Base-by-base conservation (phyloP, 2,888 invertebrate species). In the Penaeus monodon region DNA sequence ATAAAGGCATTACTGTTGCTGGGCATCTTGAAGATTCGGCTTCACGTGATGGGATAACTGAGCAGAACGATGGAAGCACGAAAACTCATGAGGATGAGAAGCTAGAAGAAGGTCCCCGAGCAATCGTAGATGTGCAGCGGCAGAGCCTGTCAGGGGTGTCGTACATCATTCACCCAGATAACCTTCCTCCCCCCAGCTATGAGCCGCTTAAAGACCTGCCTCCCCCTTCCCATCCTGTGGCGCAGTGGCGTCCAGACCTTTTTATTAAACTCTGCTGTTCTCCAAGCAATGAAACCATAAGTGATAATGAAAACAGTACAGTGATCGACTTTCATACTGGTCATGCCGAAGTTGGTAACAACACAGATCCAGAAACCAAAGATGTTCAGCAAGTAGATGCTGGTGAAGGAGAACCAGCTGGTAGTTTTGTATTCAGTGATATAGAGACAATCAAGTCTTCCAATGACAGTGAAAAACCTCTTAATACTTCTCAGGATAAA, bases 81-180 rank as follows among this genome's bases (percentile, higher is more conserved):
- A 38, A n/a, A 33, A 76, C 17, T 24, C 17, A 10, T 38, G 33
- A 22, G n/a, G 20, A 24, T 27, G 44, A 20, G 10, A 24, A 33
- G 4, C 27, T 22, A 29, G 70, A 79, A 38, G 74, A 82, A 14
- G 80, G 64, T n/a, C 77, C 86, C 44, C 89, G 89, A 20, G 85
- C 84, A 24, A 89, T 89, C 29, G 81, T 89, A 27, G 80, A 88
- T 38, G 83, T 89, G 12, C 70, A 66, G 17, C 78, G 84, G 22
- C 78, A 85, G 20, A 63, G 85, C 14, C 79, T 77, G 8, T 81
- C 84, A 24, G 80, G 87, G 38, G 87, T 84, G 29, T 89, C 89
- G 24, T 89, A 88, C 65, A 89, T 89, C 12, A 89, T 89, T 38
- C 89, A 89, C n/a, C 89, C 87, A 20, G 87, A 89, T 64, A 89